Evolutionary conservation across 2,888 invertebrate genomes (phyloP), one percentile per base, ranked within the genome.

Genomic region (Urechis unicinctus): DNA sequence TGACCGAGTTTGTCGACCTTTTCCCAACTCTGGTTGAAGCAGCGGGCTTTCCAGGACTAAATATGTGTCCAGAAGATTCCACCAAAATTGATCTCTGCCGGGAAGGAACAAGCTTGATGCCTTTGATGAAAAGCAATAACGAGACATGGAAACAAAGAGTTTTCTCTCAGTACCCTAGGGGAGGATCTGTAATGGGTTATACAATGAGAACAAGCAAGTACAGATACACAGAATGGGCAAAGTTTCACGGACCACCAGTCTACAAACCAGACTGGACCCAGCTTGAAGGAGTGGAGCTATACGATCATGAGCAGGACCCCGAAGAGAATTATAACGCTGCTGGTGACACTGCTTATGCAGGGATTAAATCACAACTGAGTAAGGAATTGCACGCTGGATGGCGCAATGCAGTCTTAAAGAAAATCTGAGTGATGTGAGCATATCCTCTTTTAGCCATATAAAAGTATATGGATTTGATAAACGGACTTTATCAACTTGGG

Each of bases 1-100:
- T 65, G 2, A 60, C 61, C 21, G 64, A 65, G 48, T 65, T 62
- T 51, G 63, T 66, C n/a, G 66, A 66, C 45, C 53, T 66, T 0
- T 66, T 64, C 46, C 66, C 66, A 1, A 64, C 64, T 3, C 55
- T 64, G 17, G 66, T 63, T 1, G 64, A 66, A 61, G 62, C 2
- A 60, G 64, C 13, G 64, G 58, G 6, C 53, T 64, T 21, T 49
- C 48, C 1, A 31, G 47, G 2, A 2, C 29, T 61, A 9, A 46
- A 52, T 3, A 30, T 60, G 3, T 66, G 65, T 53, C 64, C 66
- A 1, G 59, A 59, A 24, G 54, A 60, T 42, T 64, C 66, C 1
- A 45, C 55, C 3, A 41, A 56, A 13, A 26, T 26, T 6, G 21
- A 28, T 6, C 9, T 17, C 9, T 36, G 41, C 41, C 9, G 9